Base-by-base conservation (phyloP, 2,888 invertebrate genomes). In the Phanerotoma sp. region DNA sequence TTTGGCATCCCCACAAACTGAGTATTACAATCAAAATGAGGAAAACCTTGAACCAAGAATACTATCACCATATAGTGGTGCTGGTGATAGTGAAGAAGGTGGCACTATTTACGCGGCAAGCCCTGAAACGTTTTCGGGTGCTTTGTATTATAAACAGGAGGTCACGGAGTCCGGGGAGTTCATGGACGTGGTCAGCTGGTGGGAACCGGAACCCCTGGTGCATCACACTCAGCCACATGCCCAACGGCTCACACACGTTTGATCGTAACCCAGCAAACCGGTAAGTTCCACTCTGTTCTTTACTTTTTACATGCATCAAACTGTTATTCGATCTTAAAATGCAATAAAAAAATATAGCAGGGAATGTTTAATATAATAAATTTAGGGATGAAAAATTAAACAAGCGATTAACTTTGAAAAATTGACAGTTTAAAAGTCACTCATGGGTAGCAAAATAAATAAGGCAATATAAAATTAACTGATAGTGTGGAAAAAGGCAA, bases 151-250 rank as follows among this genome's bases (percentile, higher is more conserved):
- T 63, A 75, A 73, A 56, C 75, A 75, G 62, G 76, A 74, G 66
- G 66, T 72, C 50, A 66, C 67, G 37, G 74, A 71, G 42, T 58
- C 68, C 33, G 66, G 71, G 15, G 77, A 77, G 66, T 73, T 77
- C 66, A 73, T 77, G 73, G 77, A 77, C 63, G 73, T 75, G 37
- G 75, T 76, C 62, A 77, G 71, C 67, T 77, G 77, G 77, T 77
- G 77, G 75, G 77, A 77, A 65, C 77, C 77, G 62, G 78, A 77
- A 64, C 76, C 75, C 54, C 62, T 74, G 42, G 69, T 67, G 47
- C 75, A 75, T 60, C 73, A 69, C 55, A 58, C 62, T 10, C 70
- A 73, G 62, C 71, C 69, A 55, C 72, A 72, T 65, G 60, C 70
- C 57, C 72, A 75, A 62, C 73, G 72, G 60, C 69, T 75, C 62